Base-by-base conservation (phyloP, 2,888 invertebrate species). In the Harpalus rubripes region DNA sequence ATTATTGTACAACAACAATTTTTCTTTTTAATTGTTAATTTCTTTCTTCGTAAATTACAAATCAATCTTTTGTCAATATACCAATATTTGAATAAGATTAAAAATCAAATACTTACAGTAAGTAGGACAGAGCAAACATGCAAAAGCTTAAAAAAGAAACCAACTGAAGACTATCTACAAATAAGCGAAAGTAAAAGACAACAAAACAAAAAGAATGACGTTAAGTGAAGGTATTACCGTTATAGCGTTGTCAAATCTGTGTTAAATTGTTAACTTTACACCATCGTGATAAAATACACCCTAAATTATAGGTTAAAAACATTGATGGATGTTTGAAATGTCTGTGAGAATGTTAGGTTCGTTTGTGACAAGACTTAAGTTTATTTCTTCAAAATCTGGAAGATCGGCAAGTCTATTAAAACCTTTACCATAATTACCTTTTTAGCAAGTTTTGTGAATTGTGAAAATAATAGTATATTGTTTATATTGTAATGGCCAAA, bases 101-200 rank as follows among this genome's bases (percentile, higher is more conserved):
- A 68, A 68, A 12, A 39, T 68, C 32, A 68, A 81, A 74, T 74
- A 82, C 72, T 82, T 74, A 72, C 58, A 74, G 32, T 59, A 74
- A 72, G 56, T 72, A 63, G 74, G 41, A 82, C 18, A 74, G 82
- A 82, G 82, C 82, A 82, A 59, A 58, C 82, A 82, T 82, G 82
- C 82, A 72, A 44, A 82, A 82, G 82, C 82, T n/a, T 74, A 39
- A 18, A 18, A 65, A 78, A 58, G 58, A 22, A 78, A 58, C 22
- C 18, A 78, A 78, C 58, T 56, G 58, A 58, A 78, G 78, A 78
- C 58, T 78, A 78, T 58, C 56, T 78, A 74, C 72, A 74, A 74
- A 74, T 15, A 74, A 74, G 72, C 72, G 52, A 74, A 74, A 74
- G 72, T 74, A 74, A 74, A 10, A 68, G 68, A 68, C 68, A 68